Evolutionary conservation across 2,113 vertebrate genomes (phyloP), one percentile per base, ranked within the genome.

Genomic region (Gambusia affinis): DNA sequence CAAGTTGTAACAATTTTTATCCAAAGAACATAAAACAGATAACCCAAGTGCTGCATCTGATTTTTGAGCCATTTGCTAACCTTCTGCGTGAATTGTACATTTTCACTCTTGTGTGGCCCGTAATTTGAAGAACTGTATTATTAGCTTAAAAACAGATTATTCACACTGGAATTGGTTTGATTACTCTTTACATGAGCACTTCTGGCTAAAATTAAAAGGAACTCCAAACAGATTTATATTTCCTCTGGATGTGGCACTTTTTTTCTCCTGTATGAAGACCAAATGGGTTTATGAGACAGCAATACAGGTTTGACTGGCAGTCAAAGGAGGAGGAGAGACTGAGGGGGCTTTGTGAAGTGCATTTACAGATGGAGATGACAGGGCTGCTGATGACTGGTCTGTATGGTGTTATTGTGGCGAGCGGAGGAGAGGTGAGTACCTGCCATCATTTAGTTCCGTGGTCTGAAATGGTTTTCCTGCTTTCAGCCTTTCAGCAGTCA

Each of bases 361-460:
- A 89, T 90, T 89, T 87, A 82, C 82, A 88, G 86, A 85, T 85
- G 85, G 84, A 86, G 87, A 86, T 87, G 88, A 85, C 90, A 84
- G 88, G 47, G 64, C 79, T 72, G 82, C 73, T 76, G 87, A 88
- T 81, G 89, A 81, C 83, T 76, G 76, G 77, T 74, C 80, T 74
- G 85, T 66, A 79, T 87, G 83, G 78, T 86, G 90, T 88, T 85
- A 84, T 83, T 87, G 83, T 85, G 79, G 85, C 1, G 60, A 78
- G 87, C 81, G 17, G 64, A 12, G 33, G 86, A 86, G 76, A 80
- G 87, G 85, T 87, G 75, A 87, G 87, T 85, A 91, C 80, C 87
- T 91, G 90, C 87, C 89, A 77, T 86, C 85, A 77, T 87, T 91
- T 89, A 87, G 86, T 74, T 84, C 77, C 81, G 24, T 80, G n/a